These are phyloP conservation scores for Tricholaema leucomelas DNA, from an alignment of 2,113 vertebrate genomes.

Conservation along the genomic window DNA sequence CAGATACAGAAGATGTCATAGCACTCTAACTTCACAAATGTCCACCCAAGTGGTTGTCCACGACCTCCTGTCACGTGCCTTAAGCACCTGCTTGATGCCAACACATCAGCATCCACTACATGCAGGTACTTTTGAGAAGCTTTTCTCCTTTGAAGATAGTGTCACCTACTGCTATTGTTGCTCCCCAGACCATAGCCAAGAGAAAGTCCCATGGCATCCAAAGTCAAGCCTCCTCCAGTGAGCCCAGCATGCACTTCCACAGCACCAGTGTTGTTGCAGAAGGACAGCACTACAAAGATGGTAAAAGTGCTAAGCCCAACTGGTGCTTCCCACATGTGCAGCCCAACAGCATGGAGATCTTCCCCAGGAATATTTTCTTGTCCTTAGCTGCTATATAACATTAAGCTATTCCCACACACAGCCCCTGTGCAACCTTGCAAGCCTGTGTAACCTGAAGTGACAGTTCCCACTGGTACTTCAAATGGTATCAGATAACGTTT, in stretches of 20 bases:
- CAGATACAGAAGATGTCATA: not conserved
- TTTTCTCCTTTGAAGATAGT: not conserved
- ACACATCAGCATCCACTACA: not conserved
- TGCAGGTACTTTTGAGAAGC: not conserved
- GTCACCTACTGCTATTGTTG: not conserved
- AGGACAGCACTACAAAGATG: not conserved
- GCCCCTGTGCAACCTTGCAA: not conserved
- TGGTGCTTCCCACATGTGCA: not conserved
- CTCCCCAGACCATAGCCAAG: not conserved
- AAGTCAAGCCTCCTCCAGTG: accelerated
- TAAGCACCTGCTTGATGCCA: no score
- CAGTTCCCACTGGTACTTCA: not conserved
- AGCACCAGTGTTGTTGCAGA: not conserved
- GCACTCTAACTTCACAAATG: not conserved
- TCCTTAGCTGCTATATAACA: not conserved
- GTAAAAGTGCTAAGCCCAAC: not conserved
- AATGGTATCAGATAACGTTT: not conserved
- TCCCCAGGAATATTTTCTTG: not conserved
- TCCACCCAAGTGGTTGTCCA: not conserved
- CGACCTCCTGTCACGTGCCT: accelerated
- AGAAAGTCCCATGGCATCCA: not conserved
- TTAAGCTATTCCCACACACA: not conserved
- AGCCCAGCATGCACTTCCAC: accelerated
- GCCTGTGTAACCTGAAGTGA: not conserved
- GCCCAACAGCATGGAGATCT: not conserved